Conservation (phyloP, 2,797 vertebrate species). For the Pitangus sulphuratus region DNA sequence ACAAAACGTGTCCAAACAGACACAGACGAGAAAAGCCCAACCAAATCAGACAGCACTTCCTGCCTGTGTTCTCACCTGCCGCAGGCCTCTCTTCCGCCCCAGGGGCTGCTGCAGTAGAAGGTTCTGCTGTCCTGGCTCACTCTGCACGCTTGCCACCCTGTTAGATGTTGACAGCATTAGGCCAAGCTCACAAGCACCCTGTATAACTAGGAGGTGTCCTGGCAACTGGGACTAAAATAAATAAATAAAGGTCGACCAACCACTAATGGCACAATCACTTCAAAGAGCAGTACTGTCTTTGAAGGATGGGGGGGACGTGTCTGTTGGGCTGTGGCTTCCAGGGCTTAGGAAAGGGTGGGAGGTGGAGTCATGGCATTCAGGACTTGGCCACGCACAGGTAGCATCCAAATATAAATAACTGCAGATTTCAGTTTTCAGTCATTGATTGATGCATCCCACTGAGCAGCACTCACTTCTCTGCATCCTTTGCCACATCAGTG, state of each 20-base stretch:
- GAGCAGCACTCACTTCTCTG: constrained; percentile 33
- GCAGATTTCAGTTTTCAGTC: constrained; percentile 74
- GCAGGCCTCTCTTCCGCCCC: constrained; percentile 92
- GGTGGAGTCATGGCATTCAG: constrained; percentile 63
- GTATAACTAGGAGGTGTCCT: neutral
- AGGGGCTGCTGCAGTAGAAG: constrained; percentile 92
- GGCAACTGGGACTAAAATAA: constrained; percentile 41
- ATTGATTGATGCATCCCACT: constrained; percentile 64
- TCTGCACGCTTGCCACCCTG: constrained; percentile 98
- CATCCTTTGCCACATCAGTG: constrained; percentile 65
- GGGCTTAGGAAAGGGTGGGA: constrained; percentile 57
- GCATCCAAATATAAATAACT: constrained; percentile 70
- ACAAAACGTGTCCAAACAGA: neutral
- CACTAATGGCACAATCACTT: constrained; percentile 75
- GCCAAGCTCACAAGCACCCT: neutral
- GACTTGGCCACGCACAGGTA: constrained; percentile 57
- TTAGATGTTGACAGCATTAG: constrained; percentile 73
- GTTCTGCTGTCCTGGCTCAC: constrained; percentile 96
- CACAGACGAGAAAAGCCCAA: neutral
- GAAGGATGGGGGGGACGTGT: constrained; percentile 71
- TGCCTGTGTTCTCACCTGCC: constrained; percentile 83
- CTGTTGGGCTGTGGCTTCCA: constrained; percentile 54
- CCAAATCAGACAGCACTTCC: too few relatives aligned
- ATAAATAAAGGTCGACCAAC: neutral
- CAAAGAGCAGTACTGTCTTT: constrained; percentile 79